A percentile compares a stretch with the other conserved stretches of the same genome.
phyloP scores from a whole-genome alignment of 2,797 vertebrate genomes.

The Onychomys torridus region DNA sequence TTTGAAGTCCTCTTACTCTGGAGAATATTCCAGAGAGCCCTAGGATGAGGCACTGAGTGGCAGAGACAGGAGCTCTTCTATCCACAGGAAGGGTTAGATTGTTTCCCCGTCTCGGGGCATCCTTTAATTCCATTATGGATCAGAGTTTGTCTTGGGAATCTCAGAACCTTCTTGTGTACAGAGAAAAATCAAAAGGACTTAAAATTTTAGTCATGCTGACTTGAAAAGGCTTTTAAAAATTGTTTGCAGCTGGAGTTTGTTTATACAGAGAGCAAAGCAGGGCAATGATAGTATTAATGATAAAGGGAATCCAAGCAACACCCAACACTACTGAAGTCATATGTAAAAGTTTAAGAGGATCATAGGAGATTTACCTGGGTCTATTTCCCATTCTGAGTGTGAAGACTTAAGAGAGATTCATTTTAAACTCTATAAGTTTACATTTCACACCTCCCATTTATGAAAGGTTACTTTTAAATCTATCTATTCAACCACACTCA shows the following conservation, averaged over 20 bases:
- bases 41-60: no score
- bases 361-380: not conserved
- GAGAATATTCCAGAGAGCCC: not conserved
- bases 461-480: not conserved
- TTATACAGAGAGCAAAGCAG: not conserved
- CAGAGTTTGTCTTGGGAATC: not conserved
- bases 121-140: not conserved
- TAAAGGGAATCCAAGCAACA: not conserved
- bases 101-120: not conserved
- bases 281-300: not conserved
- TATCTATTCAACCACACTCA: not conserved
- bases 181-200: not conserved
- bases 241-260: not conserved
- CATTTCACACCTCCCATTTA: not conserved
- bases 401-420: not conserved
- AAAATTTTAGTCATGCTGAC: not conserved
- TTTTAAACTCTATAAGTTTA: not conserved
- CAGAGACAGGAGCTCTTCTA: no score
- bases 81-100: rapidly evolving
- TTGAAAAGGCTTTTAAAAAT: not conserved
- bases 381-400: not conserved
- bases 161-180: not conserved
- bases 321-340: not conserved
- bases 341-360: not conserved
- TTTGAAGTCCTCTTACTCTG: not conserved